Conservation (phyloP, 1,140 invertebrate genomes). For the Aphidius ervi region DNA sequence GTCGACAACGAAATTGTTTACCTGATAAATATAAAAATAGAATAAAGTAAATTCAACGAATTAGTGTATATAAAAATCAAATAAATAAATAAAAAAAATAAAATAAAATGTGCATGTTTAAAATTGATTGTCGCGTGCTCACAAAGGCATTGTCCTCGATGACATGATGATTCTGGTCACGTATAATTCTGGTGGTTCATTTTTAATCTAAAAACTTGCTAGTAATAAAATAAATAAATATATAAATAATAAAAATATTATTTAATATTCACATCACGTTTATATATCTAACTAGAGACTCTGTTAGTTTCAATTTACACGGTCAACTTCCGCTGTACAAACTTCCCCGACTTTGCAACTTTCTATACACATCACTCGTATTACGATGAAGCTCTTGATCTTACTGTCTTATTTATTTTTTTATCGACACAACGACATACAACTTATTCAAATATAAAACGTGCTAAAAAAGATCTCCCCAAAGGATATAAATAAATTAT, state of each 20-base stretch:
- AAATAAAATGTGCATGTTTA: neutral
- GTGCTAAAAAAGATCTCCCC: no score
- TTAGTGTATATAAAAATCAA: no score
- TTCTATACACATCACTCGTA: neutral
- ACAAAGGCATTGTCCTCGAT: conserved; percentile 8
- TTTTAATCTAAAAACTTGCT: neutral
- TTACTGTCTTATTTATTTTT: neutral
- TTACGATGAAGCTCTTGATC: neutral
- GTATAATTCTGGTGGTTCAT: neutral
- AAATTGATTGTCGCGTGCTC: conserved; percentile 18
- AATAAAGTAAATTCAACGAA: no score
- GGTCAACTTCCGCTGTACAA: conserved; percentile 31
- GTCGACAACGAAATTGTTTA: no score
- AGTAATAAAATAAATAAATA: conserved; percentile 4
- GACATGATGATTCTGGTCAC: conserved; percentile 16
- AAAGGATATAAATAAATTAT: no score
- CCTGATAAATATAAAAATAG: no score
- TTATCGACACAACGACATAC: no score
- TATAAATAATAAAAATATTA: neutral
- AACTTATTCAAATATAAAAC: no score
- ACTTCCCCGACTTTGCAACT: conserved; percentile 16
- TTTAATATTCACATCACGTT: conserved; percentile 23
- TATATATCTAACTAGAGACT: neutral
- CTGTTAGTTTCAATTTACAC: conserved; percentile 22
- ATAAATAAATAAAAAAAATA: no score